Base-by-base conservation (phyloP, 2,797 vertebrate genomes). In the Hypotaenidia philippensis region DNA sequence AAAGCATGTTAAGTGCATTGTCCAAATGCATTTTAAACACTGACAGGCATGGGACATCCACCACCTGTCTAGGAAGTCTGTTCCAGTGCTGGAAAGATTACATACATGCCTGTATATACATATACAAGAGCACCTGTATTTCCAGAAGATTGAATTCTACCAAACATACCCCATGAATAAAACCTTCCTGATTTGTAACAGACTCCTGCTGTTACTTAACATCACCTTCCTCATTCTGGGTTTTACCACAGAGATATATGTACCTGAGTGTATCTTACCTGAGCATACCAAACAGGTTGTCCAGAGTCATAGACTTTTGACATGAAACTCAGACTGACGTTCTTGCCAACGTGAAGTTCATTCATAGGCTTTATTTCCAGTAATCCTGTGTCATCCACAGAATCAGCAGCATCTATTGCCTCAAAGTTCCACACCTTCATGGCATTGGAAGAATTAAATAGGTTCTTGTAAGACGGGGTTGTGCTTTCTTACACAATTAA, bases 391-490 rank as follows among this genome's bases (percentile, higher is more conserved):
- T 98, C 98, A 45, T 98, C 97, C 59, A 93, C 78, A 66, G 93
- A 70, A 89, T 99, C 98, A 38, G 99, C 99, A 11, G 95, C 90
- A 91, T 99, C 98, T 82, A 99, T 98, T 78, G 93, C 96, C 90
- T 99, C 99, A 15, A 99, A 98, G 95, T 99, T 98, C 99, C 99
- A 99, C 77, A 98, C 96, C 99, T 99, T 97, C 82, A 83, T 13
- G 50, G 91, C 34, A 31, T 94, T 65, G 63, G 41, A 90, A 95
- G 9, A 19, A 83, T 61, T 36, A 11, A 10, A 4, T 32, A 10
- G 75, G 41, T 22, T 32, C 64, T 78, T 41, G 64, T 40, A 76
- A 49, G 32, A n/a, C 12, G 12, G 63, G 10, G 36, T 70, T 86
- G 74, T 21, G 13, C n/a, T 87, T 77, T 69, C 29, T 49, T 8